These are phyloP conservation scores for Vespertilio murinus DNA, from an alignment of 2,797 vertebrate species.

Conservation along the genomic window DNA sequence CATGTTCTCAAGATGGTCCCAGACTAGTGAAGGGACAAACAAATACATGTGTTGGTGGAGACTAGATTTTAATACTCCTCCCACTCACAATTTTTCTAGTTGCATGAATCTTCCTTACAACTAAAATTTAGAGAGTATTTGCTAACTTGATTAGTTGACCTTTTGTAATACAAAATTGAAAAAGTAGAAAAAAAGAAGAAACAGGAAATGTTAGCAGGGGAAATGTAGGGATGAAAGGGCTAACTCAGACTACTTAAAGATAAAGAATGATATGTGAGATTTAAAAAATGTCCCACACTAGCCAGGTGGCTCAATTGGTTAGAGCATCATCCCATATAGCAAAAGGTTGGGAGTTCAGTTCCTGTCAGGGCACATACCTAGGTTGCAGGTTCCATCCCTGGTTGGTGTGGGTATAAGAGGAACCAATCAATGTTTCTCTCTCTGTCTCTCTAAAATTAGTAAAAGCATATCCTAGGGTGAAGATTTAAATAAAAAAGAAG, in stretches of 20 bases:
- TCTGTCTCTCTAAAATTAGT: background rate
- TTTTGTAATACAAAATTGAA: background rate
- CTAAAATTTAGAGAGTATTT: background rate
- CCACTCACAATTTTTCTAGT: background rate
- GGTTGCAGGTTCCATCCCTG: background rate
- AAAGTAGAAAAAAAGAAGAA: background rate
- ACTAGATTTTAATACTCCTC: background rate
- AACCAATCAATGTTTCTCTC: background rate
- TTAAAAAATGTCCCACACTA: background rate
- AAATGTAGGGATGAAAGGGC: background rate
- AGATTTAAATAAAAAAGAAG: background rate
- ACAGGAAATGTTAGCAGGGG: background rate
- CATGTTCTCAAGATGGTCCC: background rate
- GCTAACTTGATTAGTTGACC: conserved; percentile 16
- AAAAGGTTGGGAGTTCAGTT: background rate
- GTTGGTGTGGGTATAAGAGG: background rate
- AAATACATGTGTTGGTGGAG: background rate
- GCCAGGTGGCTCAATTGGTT: background rate
- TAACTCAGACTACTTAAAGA: background rate
- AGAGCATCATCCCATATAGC: background rate
- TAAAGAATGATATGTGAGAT: background rate
- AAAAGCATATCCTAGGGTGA: background rate
- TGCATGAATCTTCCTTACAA: background rate
- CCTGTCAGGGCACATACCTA: background rate
- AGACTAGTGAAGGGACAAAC: background rate